Evolutionary conservation across 1,140 invertebrate species (phyloP).

Genomic region (Drosophila orosa): DNA sequence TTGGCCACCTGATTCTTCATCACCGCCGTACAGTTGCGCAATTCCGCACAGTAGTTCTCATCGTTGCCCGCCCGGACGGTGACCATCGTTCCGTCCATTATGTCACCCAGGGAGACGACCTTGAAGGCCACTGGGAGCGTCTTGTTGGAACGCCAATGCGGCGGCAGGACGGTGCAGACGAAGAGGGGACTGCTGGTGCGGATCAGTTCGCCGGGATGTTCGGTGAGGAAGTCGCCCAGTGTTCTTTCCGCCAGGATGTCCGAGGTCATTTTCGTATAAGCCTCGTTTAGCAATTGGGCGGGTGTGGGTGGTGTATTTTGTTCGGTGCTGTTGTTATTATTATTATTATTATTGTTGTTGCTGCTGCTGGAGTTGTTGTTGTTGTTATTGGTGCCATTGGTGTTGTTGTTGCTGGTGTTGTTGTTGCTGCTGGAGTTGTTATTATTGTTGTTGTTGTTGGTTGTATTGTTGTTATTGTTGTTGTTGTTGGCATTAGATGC

Average conservation of each 20-base stretch:
- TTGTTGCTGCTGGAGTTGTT: constrained; percentile 54
- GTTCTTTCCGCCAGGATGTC: constrained; percentile 94
- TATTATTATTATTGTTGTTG: constrained; percentile 76
- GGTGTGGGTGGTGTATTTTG: constrained; percentile 86
- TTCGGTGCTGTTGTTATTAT: constrained; percentile 84
- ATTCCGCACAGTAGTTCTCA: constrained; percentile 97
- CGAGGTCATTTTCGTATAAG: constrained; percentile 94
- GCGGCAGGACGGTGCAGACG: constrained; percentile 95
- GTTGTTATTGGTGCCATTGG: constrained; percentile 55
- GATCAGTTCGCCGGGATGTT: constrained; percentile 96
- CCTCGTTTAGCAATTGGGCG: constrained; percentile 89
- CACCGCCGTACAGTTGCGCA: constrained; percentile 96
- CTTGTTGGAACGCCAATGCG: constrained; percentile 99
- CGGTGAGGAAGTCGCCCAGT: constrained; percentile 94
- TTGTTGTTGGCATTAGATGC: constrained; percentile 72
- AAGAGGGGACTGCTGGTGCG: constrained; percentile 96
- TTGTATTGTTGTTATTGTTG: constrained; percentile 48
- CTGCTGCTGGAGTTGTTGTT: constrained; percentile 47
- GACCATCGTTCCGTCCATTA: constrained; percentile 97
- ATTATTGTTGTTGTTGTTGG: constrained; percentile 53
- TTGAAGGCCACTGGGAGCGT: constrained; percentile 97
- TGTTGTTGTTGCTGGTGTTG: constrained; percentile 55
- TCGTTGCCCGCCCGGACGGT: constrained; percentile 98
- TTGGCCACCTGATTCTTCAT: constrained; percentile 99
- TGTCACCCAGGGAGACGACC: constrained; percentile 93